Base-by-base conservation (phyloP, 2,797 vertebrate species). In the Sphenodon punctatus region DNA sequence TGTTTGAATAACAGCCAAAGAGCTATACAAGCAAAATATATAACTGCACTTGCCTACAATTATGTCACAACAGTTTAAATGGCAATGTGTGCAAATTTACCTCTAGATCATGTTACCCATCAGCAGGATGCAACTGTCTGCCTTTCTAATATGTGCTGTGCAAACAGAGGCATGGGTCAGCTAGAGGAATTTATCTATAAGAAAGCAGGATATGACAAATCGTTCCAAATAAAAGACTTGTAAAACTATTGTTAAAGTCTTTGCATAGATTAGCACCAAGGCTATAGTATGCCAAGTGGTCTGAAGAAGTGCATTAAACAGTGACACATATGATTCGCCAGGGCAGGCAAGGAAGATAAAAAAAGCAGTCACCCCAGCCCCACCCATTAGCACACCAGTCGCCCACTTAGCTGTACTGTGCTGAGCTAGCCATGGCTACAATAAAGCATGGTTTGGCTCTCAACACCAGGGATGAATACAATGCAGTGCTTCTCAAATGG, bases 21-120 rank as follows among this genome's bases (percentile, higher is more conserved):
- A 60, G 41, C 65, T 42, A 56, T 38, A 63, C 3, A 59, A 72
- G 55, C 14, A 66, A 59, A 86, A 63, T 14, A 48, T 2, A 10
- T 6, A 67, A 59, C 64, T 55, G 53, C 71, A 67, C 38, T 78
- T 60, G 76, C 27, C 67, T 75, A 75, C 78, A 68, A 58, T 87
- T 53, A 80, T 72, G 86, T 73, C 75, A 34, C 56, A 61, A 22
- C 32, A 39, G 27, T 39, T 73, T 59, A 55, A 60, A 85, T 55
- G 11, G 0, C 0, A 7, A 61, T 51, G 0, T 77, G 53, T 79
- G 69, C 20, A 23, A 20, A 80, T 59, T 42, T 23, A 23, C 65
- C 22, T 75, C 56, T 49, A 16, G 23, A 67, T 84, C 69, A 66
- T 17, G 36, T 19, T 43, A 87, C 83, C 76, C n/a, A n/a, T 67